These are phyloP conservation scores for Micromesistius poutassou DNA, from an alignment of 2,797 vertebrate species.

Conservation along the genomic window DNA sequence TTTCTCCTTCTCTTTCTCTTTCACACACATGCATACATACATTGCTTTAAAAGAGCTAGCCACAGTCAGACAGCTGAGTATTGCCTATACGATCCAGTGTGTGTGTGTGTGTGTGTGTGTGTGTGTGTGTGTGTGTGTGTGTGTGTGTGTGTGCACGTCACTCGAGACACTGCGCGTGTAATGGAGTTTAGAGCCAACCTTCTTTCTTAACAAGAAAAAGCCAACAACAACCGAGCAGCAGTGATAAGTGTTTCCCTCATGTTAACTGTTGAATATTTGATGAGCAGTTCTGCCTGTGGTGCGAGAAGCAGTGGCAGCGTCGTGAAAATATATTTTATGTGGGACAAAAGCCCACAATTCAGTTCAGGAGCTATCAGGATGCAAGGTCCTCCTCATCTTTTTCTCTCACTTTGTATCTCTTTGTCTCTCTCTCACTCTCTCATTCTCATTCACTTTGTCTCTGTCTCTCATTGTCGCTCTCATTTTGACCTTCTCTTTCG, in stretches of 20 bases:
- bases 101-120: too few relatives aligned
- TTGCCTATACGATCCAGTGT: conserved; percentile 20
- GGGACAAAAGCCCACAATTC: conserved; percentile 61
- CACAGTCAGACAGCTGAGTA: not conserved
- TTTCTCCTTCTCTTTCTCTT: not conserved
- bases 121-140: conserved; percentile 25
- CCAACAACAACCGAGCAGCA: conserved; percentile 22
- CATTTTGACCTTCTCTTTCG: too few relatives aligned
- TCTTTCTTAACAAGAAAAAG: conserved; percentile 41
- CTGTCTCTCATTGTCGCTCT: not conserved
- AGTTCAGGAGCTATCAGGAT: conserved; percentile 39
- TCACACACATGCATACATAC: conserved; percentile 6
- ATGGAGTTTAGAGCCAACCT: conserved; percentile 39
- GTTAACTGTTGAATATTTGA: conserved; percentile 72
- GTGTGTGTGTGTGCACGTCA: conserved; percentile 24
- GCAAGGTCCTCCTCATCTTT: not conserved
- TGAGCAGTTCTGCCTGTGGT: conserved; percentile 59
- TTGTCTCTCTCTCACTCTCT: not conserved
- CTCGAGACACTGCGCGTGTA: conserved; percentile 33
- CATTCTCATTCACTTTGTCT: not conserved
- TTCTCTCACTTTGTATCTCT: not conserved
- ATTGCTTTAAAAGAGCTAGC: not conserved
- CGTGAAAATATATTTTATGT: conserved; percentile 55
- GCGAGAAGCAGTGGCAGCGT: conserved; percentile 46
- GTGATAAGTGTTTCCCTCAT: conserved; percentile 46